Evolutionary conservation across 1,140 invertebrate species (phyloP).

Genomic region (Myzus persicae): DNA sequence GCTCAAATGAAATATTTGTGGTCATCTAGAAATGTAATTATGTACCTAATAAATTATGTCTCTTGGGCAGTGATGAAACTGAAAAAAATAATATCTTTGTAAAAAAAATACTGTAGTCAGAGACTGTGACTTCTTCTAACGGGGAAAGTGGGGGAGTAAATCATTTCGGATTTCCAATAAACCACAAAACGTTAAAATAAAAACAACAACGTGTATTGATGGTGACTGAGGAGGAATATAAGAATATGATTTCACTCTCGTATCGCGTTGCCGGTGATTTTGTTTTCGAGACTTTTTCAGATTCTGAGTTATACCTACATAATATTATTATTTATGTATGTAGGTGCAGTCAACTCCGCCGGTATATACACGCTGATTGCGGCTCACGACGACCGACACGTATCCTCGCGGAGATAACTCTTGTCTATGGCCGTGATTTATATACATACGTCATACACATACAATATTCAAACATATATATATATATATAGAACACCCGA

Average conservation of each 20-base stretch:
- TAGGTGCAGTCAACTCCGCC: neutral
- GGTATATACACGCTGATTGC: neutral
- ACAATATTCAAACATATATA: too few relatives aligned
- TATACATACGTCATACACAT: too few relatives aligned
- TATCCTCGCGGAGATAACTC: neutral
- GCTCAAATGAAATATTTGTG: neutral
- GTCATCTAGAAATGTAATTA: neutral
- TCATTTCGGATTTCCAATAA: neutral
- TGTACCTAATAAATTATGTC: neutral
- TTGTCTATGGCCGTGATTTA: neutral
- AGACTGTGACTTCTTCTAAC: fast-evolving
- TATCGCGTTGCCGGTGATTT: neutral
- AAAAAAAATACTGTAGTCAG: neutral
- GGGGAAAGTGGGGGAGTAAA: neutral
- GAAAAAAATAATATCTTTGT: neutral
- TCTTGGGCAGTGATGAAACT: neutral
- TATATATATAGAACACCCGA: neutral
- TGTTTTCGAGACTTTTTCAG: neutral
- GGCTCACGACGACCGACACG: neutral
- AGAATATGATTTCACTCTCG: neutral
- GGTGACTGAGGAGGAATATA: neutral
- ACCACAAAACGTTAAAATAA: neutral
- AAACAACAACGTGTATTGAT: neutral
- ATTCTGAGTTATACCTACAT: neutral
- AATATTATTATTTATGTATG: constrained; percentile 13